Evolutionary conservation across 2,797 vertebrate genomes (phyloP).

Genomic region (Champsocephalus esox): DNA sequence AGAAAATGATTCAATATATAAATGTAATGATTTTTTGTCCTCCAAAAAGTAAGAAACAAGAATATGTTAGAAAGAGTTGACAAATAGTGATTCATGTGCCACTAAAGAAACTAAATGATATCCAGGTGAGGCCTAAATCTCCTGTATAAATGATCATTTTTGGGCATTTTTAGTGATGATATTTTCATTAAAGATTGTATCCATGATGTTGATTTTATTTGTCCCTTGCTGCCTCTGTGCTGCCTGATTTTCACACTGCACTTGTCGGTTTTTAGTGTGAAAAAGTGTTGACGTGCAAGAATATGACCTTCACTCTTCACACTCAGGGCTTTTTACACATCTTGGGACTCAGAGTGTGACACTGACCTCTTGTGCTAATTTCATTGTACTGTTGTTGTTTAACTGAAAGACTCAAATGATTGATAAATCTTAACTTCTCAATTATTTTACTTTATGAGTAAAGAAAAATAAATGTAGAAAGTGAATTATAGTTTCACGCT

Average conservation of each 20-base stretch:
- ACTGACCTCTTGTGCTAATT: slow-evolving; percentile 62
- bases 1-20: not conserved
- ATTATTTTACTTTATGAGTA: not conserved
- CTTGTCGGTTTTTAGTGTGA: not conserved
- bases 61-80: too few species aligned
- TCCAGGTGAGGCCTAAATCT: not conserved
- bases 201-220: not conserved
- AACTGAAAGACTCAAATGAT: not conserved
- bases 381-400: slow-evolving; percentile 23
- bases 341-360: slow-evolving; percentile 13
- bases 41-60: too few species aligned
- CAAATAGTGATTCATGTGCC: not conserved
- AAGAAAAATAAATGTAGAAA: not conserved
- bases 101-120: not conserved
- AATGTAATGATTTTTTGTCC: not conserved
- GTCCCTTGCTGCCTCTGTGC: not conserved
- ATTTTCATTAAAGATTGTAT: not conserved
- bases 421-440: not conserved
- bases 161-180: not conserved
- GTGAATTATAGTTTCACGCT: not conserved
- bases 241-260: not conserved
- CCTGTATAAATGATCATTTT: not conserved
- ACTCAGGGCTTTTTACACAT: not conserved
- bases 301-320: slow-evolving; percentile 12
- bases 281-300: not conserved